Percentiles rank a stretch among this genome's conserved stretches.
Evolutionary conservation across 2,113 vertebrate genomes (phyloP).

Genomic region (Papio anubis): DNA sequence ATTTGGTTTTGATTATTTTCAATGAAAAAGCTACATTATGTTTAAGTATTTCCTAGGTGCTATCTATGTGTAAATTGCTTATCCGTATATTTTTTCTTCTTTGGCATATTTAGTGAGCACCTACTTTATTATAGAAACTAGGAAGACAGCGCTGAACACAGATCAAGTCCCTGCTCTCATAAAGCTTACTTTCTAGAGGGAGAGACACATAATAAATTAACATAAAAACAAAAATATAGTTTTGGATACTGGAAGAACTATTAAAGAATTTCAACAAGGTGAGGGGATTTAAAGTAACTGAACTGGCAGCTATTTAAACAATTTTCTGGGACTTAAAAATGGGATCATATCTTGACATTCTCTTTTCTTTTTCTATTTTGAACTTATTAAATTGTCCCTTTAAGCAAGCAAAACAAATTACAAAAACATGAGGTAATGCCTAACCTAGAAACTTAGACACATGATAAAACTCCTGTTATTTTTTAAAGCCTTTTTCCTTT

Average conservation of each 20-base stretch:
- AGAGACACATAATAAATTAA: background rate
- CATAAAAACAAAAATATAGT: background rate
- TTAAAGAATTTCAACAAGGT: background rate
- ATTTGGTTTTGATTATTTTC: conserved; percentile 18
- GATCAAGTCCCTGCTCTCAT: background rate
- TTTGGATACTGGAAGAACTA: background rate
- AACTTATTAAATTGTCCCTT: background rate
- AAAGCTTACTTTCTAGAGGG: background rate
- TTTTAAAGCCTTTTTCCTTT: background rate
- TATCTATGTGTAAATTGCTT: background rate
- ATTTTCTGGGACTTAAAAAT: background rate
- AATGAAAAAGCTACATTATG: background rate
- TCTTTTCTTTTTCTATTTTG: background rate
- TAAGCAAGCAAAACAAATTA: background rate
- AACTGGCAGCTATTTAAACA: background rate
- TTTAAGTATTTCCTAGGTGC: background rate
- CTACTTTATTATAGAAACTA: background rate
- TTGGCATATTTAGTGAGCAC: background rate
- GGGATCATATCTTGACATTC: background rate
- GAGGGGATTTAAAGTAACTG: background rate
- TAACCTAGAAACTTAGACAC: background rate
- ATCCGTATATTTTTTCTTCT: background rate
- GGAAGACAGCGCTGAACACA: background rate
- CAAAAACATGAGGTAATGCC: background rate
- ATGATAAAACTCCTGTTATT: background rate